Base-by-base conservation (phyloP, 2,113 vertebrate species). In the Catharus bicknelli region DNA sequence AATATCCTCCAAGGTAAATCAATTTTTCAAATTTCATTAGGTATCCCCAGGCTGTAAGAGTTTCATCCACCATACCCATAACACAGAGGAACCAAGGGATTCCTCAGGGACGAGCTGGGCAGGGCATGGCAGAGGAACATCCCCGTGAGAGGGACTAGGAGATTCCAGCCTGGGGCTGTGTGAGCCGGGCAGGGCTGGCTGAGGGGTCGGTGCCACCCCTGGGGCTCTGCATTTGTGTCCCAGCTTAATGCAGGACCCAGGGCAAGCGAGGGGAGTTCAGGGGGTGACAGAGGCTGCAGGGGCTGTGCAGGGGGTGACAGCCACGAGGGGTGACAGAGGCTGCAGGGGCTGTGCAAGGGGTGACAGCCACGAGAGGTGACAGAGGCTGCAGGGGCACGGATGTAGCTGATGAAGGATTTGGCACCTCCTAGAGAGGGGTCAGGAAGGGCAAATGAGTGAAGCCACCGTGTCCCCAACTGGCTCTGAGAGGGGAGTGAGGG, bases 91-190 rank as follows among this genome's bases (percentile, higher is more conserved):
- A 72, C 23, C n/a, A 59, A 7, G 3, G 11, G 53, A 34, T 7
- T 48, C 19, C 27, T 27, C 6, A 36, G 43, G 0, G 5, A 25
- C 21, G 19, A 77, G 45, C 69, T 21, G 32, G 82, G 75, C 32
- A 23, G 32, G 15, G 20, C 0, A 0, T 13, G 61, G 61, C 30
- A 32, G 20, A 43, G 43, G 1, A 1, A 14, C 4, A 20, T 10
- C 21, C 68, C 32, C 0, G 0, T 1, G 11, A 43, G 18, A 55
- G 40, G 34, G 58, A 26, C 0, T 0, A 20, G 26, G 45, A 47
- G 11, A 15, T 3, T 22, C 27, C 62, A 12, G 7, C 36, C 42
- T 25, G 1, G 25, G 29, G 21, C 14, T 34, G 26, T 8, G 27
- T 2, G 55, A 85, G 50, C 15, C 32, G 63, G 48, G 4, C 0